phyloP scores from a whole-genome alignment of 2,888 invertebrate genomes.

The Hipparchia sbordonii region DNA sequence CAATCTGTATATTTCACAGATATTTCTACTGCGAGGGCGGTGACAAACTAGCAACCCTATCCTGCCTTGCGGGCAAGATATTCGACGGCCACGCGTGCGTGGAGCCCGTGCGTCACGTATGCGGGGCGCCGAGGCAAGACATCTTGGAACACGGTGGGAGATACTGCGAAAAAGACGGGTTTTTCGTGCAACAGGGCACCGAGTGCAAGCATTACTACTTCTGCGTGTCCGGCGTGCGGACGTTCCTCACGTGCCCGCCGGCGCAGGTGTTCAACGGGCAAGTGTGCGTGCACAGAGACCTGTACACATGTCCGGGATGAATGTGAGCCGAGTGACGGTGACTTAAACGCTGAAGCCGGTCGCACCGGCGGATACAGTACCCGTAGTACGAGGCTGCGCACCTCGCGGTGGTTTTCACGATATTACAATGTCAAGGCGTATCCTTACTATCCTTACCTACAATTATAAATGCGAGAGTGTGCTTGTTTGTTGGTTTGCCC shows the following conservation, averaged over 20 bases:
- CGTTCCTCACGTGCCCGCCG: constrained; percentile 72
- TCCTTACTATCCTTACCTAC: not conserved
- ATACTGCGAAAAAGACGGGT: constrained; percentile 77
- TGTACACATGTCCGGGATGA: constrained; percentile 78
- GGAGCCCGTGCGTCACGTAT: constrained; percentile 64
- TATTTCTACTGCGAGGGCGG: constrained; percentile 84
- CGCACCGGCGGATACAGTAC: constrained; percentile 13
- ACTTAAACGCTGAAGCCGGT: constrained; percentile 25
- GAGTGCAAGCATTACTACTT: constrained; percentile 81
- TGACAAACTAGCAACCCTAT: constrained; percentile 79
- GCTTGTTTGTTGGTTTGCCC: too few species aligned
- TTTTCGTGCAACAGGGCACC: constrained; percentile 77
- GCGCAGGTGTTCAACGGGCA: constrained; percentile 83
- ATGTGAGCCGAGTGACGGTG: constrained; percentile 27
- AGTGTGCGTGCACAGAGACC: constrained; percentile 73
- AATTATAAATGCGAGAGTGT: too few species aligned
- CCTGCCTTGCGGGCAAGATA: constrained; percentile 81
- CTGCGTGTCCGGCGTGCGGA: constrained; percentile 80
- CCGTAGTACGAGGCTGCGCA: not conserved
- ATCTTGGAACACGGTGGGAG: constrained; percentile 53
- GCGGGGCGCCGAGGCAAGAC: constrained; percentile 61
- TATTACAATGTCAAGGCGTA: not conserved
- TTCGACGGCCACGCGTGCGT: constrained; percentile 84
- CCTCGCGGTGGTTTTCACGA: not conserved
- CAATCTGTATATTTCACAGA: constrained; percentile 47